These are phyloP conservation scores for Chionoecetes opilio DNA, from an alignment of 1,140 invertebrate genomes.

Conservation along the genomic window DNA sequence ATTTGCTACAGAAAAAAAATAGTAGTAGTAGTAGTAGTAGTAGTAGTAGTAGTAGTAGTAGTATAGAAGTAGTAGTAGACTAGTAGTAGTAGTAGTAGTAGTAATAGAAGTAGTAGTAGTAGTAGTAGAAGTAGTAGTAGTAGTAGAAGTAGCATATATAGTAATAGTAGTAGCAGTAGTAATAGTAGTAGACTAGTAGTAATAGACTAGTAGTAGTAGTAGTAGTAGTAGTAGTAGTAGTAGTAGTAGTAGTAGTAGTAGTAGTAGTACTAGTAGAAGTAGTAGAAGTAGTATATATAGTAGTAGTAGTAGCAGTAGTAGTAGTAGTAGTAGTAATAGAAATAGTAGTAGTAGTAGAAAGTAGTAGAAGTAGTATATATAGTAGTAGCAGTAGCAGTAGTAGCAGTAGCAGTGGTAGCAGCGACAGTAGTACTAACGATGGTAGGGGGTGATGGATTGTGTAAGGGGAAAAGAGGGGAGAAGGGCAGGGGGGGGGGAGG, in stretches of 20 bases:
- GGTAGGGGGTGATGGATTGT: not conserved
- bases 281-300: not conserved
- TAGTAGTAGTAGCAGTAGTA: not conserved
- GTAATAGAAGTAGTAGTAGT: not conserved
- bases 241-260: too few relatives aligned
- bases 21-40: too few relatives aligned
- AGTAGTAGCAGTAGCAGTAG: not conserved
- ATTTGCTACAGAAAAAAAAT: too few relatives aligned
- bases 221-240: slow-evolving; percentile 20
- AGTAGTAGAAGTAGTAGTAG: slow-evolving; percentile 38
- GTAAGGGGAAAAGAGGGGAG: too few relatives aligned
- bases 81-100: not conserved
- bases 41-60: not conserved
- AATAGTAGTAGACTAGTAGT: not conserved
- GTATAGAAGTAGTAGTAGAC: not conserved
- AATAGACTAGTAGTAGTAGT: not conserved
- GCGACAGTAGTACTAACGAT: not conserved
- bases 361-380: not conserved
- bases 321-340: not conserved
- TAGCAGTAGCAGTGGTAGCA: not conserved
- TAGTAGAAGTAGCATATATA: not conserved
- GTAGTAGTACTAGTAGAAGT: not conserved
- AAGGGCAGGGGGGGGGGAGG: too few relatives aligned
- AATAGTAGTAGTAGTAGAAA: not conserved
- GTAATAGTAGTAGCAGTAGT: not conserved